Evolutionary conservation across 2,113 vertebrate genomes (phyloP).

Genomic region (Illadopsis cleaveri): DNA sequence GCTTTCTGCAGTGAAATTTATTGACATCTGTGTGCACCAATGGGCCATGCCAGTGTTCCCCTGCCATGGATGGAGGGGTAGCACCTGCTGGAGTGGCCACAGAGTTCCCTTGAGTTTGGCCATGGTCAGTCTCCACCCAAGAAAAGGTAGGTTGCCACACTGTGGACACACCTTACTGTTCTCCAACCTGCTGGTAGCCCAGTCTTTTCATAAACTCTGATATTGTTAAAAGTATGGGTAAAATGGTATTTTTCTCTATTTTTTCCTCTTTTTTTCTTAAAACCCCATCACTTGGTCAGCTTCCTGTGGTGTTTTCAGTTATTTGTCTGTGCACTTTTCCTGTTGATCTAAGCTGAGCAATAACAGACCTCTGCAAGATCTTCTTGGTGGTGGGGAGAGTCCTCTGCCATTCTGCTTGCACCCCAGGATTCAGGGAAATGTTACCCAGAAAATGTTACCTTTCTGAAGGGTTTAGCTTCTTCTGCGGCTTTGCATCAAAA

Average conservation of each 20-base stretch:
- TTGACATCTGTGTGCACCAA: background rate
- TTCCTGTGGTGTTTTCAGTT: background rate
- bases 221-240: background rate
- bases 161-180: background rate
- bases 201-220: background rate
- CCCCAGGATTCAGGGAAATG: background rate
- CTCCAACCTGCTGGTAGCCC: background rate
- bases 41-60: fast-evolving
- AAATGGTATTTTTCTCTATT: background rate
- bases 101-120: background rate
- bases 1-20: background rate
- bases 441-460: background rate
- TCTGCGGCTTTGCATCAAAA: background rate
- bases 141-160: background rate
- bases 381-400: background rate
- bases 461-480: background rate
- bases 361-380: background rate
- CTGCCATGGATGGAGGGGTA: background rate
- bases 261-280: background rate
- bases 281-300: background rate
- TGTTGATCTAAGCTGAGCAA: background rate
- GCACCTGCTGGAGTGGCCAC: background rate
- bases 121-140: background rate
- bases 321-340: background rate
- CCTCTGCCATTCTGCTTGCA: background rate